Evolutionary conservation across 2,888 invertebrate species (phyloP).

Genomic region (Cataglyphis rosenhaueri): DNA sequence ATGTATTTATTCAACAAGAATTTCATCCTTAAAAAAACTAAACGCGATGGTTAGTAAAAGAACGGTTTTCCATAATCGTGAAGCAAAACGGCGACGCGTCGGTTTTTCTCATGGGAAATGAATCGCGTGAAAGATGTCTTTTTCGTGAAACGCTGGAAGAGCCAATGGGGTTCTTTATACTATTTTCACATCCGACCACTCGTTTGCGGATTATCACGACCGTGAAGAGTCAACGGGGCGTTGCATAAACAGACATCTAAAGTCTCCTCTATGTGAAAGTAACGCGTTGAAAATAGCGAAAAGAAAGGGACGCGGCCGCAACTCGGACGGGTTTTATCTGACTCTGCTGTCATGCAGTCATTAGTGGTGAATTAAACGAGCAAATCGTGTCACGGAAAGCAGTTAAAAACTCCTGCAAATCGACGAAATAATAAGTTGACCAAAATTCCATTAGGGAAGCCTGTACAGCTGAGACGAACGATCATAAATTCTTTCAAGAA

Average conservation of each 20-base stretch:
- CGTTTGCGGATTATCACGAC: constrained; percentile 43
- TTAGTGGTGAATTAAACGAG: constrained; percentile 42
- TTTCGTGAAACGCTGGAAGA: constrained; percentile 27
- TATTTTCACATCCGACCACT: constrained; percentile 33
- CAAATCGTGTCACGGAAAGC: constrained; percentile 33
- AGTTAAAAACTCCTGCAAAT: constrained; percentile 26
- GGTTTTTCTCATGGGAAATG: constrained; percentile 31
- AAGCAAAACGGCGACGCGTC: neutral
- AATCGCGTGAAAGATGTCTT: constrained; percentile 20
- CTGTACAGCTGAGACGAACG: neutral
- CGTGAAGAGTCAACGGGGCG: constrained; percentile 42
- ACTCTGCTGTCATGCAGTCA: constrained; percentile 1
- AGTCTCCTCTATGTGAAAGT: constrained; percentile 55
- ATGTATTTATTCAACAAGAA: neutral
- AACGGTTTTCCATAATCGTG: constrained; percentile 18
- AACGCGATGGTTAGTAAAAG: neutral
- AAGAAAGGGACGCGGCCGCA: constrained; percentile 34
- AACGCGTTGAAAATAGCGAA: constrained; percentile 58
- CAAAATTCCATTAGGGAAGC: constrained; percentile 3
- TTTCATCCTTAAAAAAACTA: neutral
- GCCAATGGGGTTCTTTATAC: constrained; percentile 25
- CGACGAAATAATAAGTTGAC: constrained; percentile 17
- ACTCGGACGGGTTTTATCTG: constrained; percentile 27
- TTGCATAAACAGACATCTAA: constrained; percentile 59
- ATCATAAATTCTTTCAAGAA: neutral